Evolutionary conservation across 92 coral and sea anemone genomes (phyloP).

Genomic region (Phenganax stokvisi): DNA sequence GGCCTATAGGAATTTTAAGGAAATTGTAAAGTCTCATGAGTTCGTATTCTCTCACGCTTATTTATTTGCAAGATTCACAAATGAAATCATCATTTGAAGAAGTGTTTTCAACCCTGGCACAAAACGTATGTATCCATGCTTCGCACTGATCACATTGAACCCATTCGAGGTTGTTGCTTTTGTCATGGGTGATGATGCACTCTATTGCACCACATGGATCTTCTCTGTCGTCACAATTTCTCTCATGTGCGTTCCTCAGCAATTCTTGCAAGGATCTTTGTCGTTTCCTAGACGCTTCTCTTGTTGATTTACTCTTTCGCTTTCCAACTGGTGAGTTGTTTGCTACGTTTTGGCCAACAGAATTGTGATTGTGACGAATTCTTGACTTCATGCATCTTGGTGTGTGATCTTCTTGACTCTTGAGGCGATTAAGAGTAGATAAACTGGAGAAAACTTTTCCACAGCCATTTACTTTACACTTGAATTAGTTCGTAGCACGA

Average conservation of each 20-base stretch:
- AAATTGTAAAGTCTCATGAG: not conserved
- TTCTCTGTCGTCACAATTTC: not conserved
- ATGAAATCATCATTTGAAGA: not conserved
- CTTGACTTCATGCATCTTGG: slow-evolving; percentile 8
- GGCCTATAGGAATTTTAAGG: no score
- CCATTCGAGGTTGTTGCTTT: not conserved
- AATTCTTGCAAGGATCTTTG: slow-evolving; percentile 4
- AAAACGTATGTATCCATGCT: not conserved
- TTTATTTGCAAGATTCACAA: slow-evolving; percentile 2
- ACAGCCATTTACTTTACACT: not conserved
- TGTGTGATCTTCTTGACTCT: not conserved
- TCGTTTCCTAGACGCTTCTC: not conserved
- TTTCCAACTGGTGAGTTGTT: not conserved
- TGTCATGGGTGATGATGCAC: not conserved
- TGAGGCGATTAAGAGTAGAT: slow-evolving; percentile 7
- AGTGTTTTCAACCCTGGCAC: not conserved
- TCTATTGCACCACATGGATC: not conserved
- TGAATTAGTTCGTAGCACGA: slow-evolving; percentile 1
- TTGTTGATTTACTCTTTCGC: not conserved
- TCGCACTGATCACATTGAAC: not conserved
- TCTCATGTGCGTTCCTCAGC: not conserved
- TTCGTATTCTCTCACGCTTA: not conserved
- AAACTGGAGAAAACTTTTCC: slow-evolving; percentile 3
- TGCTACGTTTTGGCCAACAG: not conserved
- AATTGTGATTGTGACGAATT: not conserved